Conservation (phyloP, 2,797 vertebrate species). For the Astyanax mexicanus region DNA sequence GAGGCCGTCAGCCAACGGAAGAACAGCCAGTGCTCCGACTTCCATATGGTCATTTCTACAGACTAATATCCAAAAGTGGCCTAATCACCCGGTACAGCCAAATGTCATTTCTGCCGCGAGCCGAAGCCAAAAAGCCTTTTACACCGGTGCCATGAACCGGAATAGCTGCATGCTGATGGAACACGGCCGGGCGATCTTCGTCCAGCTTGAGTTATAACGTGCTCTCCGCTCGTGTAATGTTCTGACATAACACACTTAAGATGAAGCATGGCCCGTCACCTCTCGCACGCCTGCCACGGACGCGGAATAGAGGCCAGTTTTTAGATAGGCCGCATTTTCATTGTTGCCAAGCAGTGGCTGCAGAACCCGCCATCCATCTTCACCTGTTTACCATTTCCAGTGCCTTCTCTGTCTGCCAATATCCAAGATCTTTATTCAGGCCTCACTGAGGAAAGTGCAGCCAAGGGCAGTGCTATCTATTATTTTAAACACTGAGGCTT, state of each 20-base stretch:
- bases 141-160: neutral
- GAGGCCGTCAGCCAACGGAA: slow-evolving; percentile 31
- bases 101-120: slow-evolving; percentile 42
- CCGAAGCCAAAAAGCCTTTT: slow-evolving; percentile 62
- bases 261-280: neutral
- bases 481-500: neutral
- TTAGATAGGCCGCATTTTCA: neutral
- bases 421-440: neutral
- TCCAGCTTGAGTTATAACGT: slow-evolving; percentile 17
- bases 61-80: slow-evolving; percentile 63
- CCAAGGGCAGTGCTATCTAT: neutral
- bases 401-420: neutral
- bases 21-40: slow-evolving; percentile 48
- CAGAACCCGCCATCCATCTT: neutral
- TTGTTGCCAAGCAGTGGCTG: neutral
- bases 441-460: neutral
- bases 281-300: neutral
- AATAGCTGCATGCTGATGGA: neutral
- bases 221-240: slow-evolving; percentile 7
- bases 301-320: neutral
- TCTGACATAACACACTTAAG: neutral
- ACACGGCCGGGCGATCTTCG: neutral
- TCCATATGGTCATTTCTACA: slow-evolving; percentile 64
- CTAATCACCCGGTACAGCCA: slow-evolving; percentile 15
- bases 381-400: neutral